A percentile compares a stretch with the other conserved stretches of the same genome.
Conservation (phyloP, 1,140 invertebrate species). For the Harpegnathos saltator region DNA sequence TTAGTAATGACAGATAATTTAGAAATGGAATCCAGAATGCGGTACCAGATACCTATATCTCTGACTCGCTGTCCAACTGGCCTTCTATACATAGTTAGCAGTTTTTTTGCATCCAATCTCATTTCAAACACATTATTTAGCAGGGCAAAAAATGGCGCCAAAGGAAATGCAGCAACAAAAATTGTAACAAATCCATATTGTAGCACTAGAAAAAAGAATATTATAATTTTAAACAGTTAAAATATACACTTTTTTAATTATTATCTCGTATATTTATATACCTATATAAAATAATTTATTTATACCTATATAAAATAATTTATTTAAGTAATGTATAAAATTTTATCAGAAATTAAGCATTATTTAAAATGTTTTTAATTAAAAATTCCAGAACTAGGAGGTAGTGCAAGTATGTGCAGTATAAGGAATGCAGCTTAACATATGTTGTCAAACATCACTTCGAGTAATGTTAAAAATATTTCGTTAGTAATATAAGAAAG, state of each 20-base stretch:
- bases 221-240: slow-evolving; percentile 4
- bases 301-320: too few species aligned
- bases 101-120: slow-evolving; percentile 94
- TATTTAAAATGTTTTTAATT: too few species aligned
- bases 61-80: slow-evolving; percentile 94
- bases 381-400: too few species aligned
- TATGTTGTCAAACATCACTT: too few species aligned
- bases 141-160: slow-evolving; percentile 95
- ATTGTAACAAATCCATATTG: slow-evolving; percentile 97
- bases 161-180: slow-evolving; percentile 95
- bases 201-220: slow-evolving; percentile 88
- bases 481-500: too few species aligned
- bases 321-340: too few species aligned
- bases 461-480: too few species aligned
- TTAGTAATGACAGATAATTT: slow-evolving; percentile 97
- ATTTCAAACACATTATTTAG: slow-evolving; percentile 96
- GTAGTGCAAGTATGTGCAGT: too few species aligned
- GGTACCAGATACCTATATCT: slow-evolving; percentile 97
- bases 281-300: too few species aligned
- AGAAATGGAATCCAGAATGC: slow-evolving; percentile 95
- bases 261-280: too few species aligned
- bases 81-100: slow-evolving; percentile 93
- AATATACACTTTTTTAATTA: not conserved
- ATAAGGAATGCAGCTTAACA: too few species aligned
- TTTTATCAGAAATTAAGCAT: too few species aligned